Percentiles rank a stretch among this genome's conserved stretches.
Evolutionary conservation across 2,888 invertebrate genomes (phyloP).

Genomic region (Cyclophora albipunctata): DNA sequence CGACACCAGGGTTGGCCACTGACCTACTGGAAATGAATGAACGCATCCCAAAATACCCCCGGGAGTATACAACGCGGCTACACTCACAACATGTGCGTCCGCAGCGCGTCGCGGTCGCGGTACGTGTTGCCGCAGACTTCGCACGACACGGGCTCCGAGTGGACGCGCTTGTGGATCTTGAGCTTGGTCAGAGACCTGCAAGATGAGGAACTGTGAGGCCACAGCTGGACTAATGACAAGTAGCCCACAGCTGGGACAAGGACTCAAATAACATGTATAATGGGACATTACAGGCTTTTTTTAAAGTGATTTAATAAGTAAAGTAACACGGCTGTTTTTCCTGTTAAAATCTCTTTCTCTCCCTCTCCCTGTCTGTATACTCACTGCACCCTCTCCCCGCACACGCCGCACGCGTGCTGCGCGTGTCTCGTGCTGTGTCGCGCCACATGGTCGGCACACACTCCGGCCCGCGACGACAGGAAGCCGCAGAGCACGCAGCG

Average conservation of each 20-base stretch:
- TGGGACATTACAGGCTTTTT: too few species aligned
- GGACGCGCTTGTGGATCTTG: slow-evolving; percentile 46
- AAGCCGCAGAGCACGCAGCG: slow-evolving; percentile 41
- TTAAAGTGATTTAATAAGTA: too few species aligned
- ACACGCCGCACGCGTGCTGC: slow-evolving; percentile 36
- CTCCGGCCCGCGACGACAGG: slow-evolving; percentile 45
- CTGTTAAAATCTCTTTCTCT: too few species aligned
- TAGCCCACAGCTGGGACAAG: too few species aligned
- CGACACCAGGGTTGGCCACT: too few species aligned
- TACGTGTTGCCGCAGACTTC: slow-evolving; percentile 55
- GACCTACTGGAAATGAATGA: too few species aligned
- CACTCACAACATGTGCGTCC: slow-evolving; percentile 59
- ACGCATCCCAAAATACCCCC: too few species aligned
- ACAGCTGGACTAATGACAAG: too few species aligned
- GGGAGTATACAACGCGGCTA: too few species aligned
- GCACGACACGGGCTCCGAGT: slow-evolving; percentile 48
- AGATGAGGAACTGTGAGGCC: not conserved
- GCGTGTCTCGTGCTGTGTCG: slow-evolving; percentile 33
- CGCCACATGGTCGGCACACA: slow-evolving; percentile 54
- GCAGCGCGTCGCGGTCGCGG: slow-evolving; percentile 43
- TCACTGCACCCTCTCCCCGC: slow-evolving; percentile 31
- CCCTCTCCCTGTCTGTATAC: slow-evolving; percentile 3
- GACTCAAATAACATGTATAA: too few species aligned
- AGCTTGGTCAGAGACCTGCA: slow-evolving; percentile 46
- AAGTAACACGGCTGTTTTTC: too few species aligned